Conservation (phyloP, 2,113 vertebrate genomes). For the Poecile atricapillus region DNA sequence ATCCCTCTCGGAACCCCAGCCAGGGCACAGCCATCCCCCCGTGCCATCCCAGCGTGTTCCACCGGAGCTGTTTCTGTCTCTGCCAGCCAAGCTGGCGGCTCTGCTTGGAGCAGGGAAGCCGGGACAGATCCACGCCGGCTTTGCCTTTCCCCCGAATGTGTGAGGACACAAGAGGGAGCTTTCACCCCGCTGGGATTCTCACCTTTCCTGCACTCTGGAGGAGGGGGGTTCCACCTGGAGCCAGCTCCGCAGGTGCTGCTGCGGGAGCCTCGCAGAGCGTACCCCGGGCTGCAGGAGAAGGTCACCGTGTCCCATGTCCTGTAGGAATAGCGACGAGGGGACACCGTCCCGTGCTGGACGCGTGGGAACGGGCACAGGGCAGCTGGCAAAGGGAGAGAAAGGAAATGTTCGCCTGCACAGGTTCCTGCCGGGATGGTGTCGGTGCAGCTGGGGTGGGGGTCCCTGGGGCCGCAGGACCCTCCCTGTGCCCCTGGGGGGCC, state of each 20-base stretch:
- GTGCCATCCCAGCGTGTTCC: background rate
- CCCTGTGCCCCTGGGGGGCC: background rate
- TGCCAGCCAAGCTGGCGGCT: background rate
- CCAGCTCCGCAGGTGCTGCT: background rate
- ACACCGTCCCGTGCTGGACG: accelerated
- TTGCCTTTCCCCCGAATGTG: accelerated
- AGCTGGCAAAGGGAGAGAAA: background rate
- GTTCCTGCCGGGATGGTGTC: accelerated
- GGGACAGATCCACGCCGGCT: background rate
- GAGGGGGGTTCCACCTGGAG: background rate
- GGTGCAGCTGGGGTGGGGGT: background rate
- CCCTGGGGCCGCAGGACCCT: background rate
- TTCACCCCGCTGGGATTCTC: background rate
- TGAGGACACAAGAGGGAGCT: background rate
- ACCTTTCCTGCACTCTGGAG: background rate
- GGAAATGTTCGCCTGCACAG: accelerated
- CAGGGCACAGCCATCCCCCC: background rate
- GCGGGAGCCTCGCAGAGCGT: background rate
- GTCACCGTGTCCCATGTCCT: background rate
- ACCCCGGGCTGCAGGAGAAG: background rate
- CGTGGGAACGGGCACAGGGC: accelerated
- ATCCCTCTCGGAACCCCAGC: accelerated
- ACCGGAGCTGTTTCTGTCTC: background rate
- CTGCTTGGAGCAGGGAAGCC: background rate
- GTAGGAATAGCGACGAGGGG: accelerated